A percentile compares a stretch with the other conserved stretches of the same genome.
phyloP scores from a whole-genome alignment of 2,888 invertebrate species.

The Rhagophthalmus giganteus region DNA sequence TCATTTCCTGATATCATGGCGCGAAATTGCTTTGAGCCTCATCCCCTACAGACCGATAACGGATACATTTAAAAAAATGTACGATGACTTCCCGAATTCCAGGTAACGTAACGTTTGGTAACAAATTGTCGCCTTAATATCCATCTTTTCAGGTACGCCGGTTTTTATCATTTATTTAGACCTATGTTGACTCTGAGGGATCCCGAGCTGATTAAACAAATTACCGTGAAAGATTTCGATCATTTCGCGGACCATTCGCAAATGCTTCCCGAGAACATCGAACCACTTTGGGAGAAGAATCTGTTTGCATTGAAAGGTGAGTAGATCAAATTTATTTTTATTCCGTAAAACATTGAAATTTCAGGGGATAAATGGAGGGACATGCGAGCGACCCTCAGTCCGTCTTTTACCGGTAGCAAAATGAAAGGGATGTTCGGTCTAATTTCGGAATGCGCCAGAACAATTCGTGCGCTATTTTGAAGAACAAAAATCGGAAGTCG shows the following conservation, averaged over 20 bases:
- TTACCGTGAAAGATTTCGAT: no score
- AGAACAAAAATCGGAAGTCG: conserved; percentile 14
- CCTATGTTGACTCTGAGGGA: conserved; percentile 60
- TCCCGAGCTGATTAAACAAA: conserved; percentile 61
- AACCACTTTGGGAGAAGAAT: conserved; percentile 58
- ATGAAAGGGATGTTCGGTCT: conserved; percentile 43
- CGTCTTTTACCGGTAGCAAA: conserved; percentile 45
- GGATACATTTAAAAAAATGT: background rate
- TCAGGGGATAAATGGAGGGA: conserved; percentile 43
- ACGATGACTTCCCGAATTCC: background rate
- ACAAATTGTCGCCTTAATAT: no score
- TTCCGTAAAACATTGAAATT: background rate
- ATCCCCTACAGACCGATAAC: background rate
- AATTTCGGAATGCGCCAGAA: conserved; percentile 39
- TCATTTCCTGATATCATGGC: background rate
- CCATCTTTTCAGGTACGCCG: conserved; percentile 37
- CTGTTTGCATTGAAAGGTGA: conserved; percentile 23
- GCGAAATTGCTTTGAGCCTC: background rate
- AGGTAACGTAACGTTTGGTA: no score
- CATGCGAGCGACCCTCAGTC: conserved; percentile 44
- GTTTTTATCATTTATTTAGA: conserved; percentile 37
- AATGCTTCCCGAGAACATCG: conserved; percentile 45
- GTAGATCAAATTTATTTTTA: no score
- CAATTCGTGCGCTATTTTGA: conserved; percentile 33
- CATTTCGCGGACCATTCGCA: conserved; percentile 13